Base-by-base conservation (phyloP, 2,888 invertebrate species). In the Abscondita cerata region DNA sequence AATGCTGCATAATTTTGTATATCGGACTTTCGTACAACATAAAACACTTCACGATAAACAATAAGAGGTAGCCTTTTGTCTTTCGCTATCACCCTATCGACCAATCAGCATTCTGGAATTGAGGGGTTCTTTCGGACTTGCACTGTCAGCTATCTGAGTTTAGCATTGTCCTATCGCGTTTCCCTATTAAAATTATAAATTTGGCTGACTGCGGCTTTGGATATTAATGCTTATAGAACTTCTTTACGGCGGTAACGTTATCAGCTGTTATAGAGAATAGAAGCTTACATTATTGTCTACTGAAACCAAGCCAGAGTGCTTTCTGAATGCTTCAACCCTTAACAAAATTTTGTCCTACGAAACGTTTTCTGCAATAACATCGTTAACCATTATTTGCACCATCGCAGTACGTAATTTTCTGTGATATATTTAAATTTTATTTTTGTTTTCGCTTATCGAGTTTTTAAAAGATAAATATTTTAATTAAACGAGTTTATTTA, bases 81-180 rank as follows among this genome's bases (percentile, higher is more conserved):
- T 72, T 71, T 69, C 61, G 64, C 67, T 73, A 74, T 68, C 68
- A 59, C 67, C 62, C 72, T 73, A 75, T 75, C 75, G 73, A 71
- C 74, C 74, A 75, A 75, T 75, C 75, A 74, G 74, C 72, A 71
- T 70, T 69, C 70, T 71, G 71, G 68, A 71, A 72, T 72, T 72
- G 73, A 72, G 72, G 73, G 74, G 73, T 72, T 71, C 72, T 73
- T 72, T 70, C 69, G 68, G 70, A 68, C 68, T 59, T 71, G 74
- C 74, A 70, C 69, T 66, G 72, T 74, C 74, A 75, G 75, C 74
- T 73, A 71, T 71, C 72, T 70, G 68, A 71, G 72, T 71, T 72
- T 72, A 70, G 70, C 71, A 73, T 74, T 74, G 73, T 72, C 70
- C 71, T 71, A 72, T 72, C 71, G 70, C 71, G 73, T 73, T 71